Evolutionary conservation across 2,113 vertebrate genomes (phyloP).

Genomic region (Circaetus gallicus): DNA sequence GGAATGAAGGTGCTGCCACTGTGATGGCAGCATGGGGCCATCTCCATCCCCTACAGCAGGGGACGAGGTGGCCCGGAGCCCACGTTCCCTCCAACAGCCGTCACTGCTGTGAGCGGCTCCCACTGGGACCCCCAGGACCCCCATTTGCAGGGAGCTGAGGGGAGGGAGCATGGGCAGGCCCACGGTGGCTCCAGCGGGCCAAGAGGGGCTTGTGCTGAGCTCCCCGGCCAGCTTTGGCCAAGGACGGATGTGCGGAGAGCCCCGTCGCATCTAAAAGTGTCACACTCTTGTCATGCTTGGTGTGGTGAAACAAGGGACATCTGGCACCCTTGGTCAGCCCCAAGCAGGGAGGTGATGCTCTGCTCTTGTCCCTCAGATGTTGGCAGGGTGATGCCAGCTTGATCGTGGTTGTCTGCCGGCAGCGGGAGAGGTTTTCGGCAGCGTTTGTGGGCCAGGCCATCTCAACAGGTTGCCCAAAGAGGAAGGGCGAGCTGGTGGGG

Average conservation of each 20-base stretch:
- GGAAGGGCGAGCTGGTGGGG: not conserved
- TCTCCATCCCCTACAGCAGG: not conserved
- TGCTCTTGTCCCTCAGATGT: not conserved
- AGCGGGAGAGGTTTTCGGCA: not conserved
- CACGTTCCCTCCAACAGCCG: not conserved
- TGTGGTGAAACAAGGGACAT: not conserved
- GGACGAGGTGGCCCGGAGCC: not conserved
- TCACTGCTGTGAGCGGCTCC: fast-evolving
- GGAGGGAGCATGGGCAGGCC: not conserved
- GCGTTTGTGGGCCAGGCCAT: not conserved
- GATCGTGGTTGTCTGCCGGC: not conserved
- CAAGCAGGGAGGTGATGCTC: fast-evolving
- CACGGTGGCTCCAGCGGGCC: not conserved
- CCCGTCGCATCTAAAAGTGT: not conserved
- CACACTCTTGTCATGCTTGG: not conserved
- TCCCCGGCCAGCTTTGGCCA: not conserved
- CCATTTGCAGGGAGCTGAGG: not conserved
- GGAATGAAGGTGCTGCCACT: not conserved
- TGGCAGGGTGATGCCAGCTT: slow-evolving; percentile 26
- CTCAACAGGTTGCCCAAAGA: not conserved
- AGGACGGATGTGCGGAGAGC: fast-evolving
- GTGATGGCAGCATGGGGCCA: not conserved
- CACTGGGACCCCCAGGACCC: not conserved
- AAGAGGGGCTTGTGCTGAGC: not conserved
- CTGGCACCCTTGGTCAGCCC: not conserved